phyloP scores from a whole-genome alignment of 2,888 invertebrate genomes.

The Drosophila ustulata region DNA sequence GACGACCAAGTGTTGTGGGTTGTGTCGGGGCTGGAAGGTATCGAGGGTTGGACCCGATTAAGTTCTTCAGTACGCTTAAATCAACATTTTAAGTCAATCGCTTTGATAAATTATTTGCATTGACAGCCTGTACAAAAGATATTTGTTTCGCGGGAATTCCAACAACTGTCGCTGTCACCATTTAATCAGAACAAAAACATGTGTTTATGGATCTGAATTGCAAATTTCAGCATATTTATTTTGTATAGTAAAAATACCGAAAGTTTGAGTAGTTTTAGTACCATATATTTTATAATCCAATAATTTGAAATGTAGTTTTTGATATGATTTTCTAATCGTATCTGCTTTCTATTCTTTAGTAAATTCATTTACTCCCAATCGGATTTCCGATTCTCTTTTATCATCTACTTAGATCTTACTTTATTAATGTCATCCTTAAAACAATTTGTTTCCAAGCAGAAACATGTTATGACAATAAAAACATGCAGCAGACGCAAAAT shows the following conservation, averaged over 20 bases:
- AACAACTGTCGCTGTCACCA: conserved; percentile 38
- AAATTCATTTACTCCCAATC: not conserved
- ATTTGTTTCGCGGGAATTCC: conserved; percentile 39
- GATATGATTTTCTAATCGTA: no score
- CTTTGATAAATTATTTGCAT: conserved; percentile 65
- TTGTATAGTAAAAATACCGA: not conserved
- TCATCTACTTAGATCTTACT: not conserved
- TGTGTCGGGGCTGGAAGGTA: conserved; percentile 31
- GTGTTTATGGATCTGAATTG: not conserved
- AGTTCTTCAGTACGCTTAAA: conserved; percentile 61
- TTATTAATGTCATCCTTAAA: not conserved
- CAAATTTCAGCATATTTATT: not conserved
- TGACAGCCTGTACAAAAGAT: conserved; percentile 47
- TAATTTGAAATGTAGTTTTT: no score
- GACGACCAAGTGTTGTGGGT: not conserved
- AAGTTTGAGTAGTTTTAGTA: no score
- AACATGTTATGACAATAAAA: not conserved
- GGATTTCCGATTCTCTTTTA: not conserved
- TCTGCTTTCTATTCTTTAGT: not conserved
- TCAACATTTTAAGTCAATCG: conserved; percentile 59
- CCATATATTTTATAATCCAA: no score
- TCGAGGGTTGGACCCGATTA: conserved; percentile 51
- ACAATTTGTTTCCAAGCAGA: not conserved
- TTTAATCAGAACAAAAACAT: not conserved
- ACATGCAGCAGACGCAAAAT: not conserved